phyloP scores from a whole-genome alignment of 1,140 invertebrate species.

The Drosophila lacertosa region DNA sequence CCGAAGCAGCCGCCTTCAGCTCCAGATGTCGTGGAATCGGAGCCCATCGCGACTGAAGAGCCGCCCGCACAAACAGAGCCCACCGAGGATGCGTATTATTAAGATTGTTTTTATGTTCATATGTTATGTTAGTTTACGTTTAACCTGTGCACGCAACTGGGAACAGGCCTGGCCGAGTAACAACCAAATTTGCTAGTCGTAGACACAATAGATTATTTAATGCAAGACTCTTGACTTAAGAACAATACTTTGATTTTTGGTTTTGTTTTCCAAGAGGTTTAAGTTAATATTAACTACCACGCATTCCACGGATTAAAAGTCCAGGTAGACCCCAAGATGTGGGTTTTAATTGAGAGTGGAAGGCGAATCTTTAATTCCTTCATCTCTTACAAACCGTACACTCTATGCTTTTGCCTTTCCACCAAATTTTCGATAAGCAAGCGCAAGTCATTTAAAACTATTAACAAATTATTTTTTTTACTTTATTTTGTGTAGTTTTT shows the following conservation, averaged over 20 bases:
- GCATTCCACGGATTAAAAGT: no score
- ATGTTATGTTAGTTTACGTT: constrained; percentile 13
- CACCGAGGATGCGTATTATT: constrained; percentile 68
- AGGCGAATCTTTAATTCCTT: no score
- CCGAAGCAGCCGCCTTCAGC: background rate
- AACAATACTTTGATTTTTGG: background rate
- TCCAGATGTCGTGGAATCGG: background rate
- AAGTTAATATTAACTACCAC: no score
- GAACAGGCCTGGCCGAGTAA: constrained; percentile 9
- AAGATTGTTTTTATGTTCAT: constrained; percentile 33
- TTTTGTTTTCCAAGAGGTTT: background rate
- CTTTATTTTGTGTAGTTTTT: no score
- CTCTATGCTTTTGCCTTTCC: no score
- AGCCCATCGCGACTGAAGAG: constrained; percentile 37
- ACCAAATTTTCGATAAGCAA: no score
- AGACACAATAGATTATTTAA: constrained; percentile 10
- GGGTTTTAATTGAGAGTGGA: no score
- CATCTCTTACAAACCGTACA: no score
- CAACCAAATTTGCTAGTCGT: constrained; percentile 31
- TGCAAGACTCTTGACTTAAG: background rate
- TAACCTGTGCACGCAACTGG: constrained; percentile 13
- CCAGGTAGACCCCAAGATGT: no score
- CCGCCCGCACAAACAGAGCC: constrained; percentile 51
- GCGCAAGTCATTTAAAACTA: no score
- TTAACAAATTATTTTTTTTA: no score